Base-by-base conservation (phyloP, 2,888 invertebrate genomes). In the Rutpela maculata region DNA sequence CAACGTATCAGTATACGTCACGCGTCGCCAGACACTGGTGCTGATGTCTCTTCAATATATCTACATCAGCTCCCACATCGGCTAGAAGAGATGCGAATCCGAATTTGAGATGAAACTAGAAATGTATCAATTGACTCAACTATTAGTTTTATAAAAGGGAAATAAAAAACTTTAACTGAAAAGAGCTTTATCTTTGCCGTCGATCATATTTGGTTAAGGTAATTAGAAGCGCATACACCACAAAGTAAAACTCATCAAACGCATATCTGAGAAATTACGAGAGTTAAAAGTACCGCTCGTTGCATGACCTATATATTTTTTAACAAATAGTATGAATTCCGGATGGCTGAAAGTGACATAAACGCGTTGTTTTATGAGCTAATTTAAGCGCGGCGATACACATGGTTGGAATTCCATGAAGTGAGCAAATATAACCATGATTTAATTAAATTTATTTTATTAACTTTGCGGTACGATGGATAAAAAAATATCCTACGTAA, bases 351-450 rank as follows among this genome's bases (percentile, higher is more conserved):
- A 50, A 50, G 50, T 50, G 60, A 60, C 9, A 60, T 26, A 60
- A 60, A 60, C 15, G 5, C 12, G 50, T n/a, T 69, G 57, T 57
- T 57, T 59, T 69, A 17, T 57, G 15, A 69, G 17, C 35, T 69
- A 35, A 69, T 69, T 69, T 57, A 57, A 69, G 19, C 56, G n/a
- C 26, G n/a, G 55, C 59, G 69, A 59, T 57, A 57, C 69, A 69
- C 69, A 69, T 57, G 69, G 35, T 57, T 69, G 59, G 18, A 17
- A 12, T 31, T 56, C 31, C 31, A 57, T 35, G 35, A 57, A 50
- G 55, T 22, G 26, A 57, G 17, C 57, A 11, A 59, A 57, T 59
- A 69, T 57, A 69, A 57, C 12, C 68, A 18, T 59, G 69, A 69
- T 69, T 69, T 59, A 69, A 69, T 69, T 26, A 35, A 26, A n/a